Evolutionary conservation across 2,888 invertebrate species (phyloP).

Genomic region (Tiliacea aurago): DNA sequence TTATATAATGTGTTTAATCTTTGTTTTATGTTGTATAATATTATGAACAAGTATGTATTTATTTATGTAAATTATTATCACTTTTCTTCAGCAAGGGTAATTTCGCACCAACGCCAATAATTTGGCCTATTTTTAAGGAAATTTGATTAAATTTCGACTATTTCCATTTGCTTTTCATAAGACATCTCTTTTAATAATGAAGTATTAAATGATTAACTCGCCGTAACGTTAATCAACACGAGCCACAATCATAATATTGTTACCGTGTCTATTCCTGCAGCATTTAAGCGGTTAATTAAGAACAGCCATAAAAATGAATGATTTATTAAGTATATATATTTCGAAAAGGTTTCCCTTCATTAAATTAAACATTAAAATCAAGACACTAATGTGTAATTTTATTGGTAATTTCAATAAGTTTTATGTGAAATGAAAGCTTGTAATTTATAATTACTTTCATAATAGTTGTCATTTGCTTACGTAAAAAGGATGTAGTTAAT

Average conservation of each 20-base stretch:
- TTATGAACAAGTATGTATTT: slow-evolving; percentile 34
- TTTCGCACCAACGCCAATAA: neutral
- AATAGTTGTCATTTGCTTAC: slow-evolving; percentile 9
- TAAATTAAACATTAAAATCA: slow-evolving; percentile 2
- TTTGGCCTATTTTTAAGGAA: neutral
- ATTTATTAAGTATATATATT: neutral
- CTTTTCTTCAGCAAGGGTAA: neutral
- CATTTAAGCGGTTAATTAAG: neutral
- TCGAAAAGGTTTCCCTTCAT: neutral
- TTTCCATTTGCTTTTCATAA: neutral
- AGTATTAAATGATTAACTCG: too few species aligned
- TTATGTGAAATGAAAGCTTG: slow-evolving; percentile 13
- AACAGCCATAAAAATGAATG: neutral
- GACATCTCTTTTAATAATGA: neutral
- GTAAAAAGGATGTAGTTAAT: neutral
- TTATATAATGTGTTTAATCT: slow-evolving; percentile 18
- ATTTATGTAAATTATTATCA: slow-evolving; percentile 9
- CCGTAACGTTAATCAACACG: neutral
- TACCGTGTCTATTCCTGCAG: too few species aligned
- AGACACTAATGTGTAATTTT: neutral
- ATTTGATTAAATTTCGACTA: neutral
- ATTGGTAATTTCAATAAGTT: slow-evolving; percentile 2
- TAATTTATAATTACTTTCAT: neutral
- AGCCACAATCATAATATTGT: neutral
- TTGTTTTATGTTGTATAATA: slow-evolving; percentile 24